phyloP scores from a whole-genome alignment of 2,888 invertebrate species.

The Phortica okadai region DNA sequence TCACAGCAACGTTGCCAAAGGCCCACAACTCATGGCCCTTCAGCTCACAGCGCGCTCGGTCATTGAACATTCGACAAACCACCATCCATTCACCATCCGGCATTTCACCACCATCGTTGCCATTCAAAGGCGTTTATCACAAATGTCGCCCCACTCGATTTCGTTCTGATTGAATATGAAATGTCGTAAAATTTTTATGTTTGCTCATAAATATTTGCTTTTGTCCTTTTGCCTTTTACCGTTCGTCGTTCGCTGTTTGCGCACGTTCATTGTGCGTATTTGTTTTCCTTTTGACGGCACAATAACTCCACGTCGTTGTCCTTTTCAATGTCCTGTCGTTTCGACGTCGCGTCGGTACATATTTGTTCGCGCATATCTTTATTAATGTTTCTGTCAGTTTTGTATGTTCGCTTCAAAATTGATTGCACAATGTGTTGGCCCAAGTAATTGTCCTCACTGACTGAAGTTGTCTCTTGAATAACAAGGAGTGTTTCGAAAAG shows the following conservation, averaged over 20 bases:
- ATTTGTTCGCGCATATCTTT: conserved; percentile 25
- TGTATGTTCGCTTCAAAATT: conserved; percentile 1
- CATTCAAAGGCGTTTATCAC: not conserved
- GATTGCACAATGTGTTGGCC: conserved; percentile 26
- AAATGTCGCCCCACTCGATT: conserved; percentile 13
- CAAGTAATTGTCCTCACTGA: conserved; percentile 13
- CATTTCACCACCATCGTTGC: conserved; percentile 49
- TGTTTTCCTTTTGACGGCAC: conserved; percentile 28
- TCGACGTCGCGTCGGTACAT: not conserved
- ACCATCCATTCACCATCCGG: not conserved
- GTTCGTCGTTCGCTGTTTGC: not conserved
- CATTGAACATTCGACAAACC: not conserved
- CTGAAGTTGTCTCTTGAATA: not conserved
- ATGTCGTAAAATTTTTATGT: conserved; percentile 69
- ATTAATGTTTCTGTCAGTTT: conserved; percentile 27
- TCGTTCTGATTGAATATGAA: conserved; percentile 60
- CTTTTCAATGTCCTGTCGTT: not conserved
- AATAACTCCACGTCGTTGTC: conserved; percentile 16
- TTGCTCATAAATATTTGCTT: conserved; percentile 62
- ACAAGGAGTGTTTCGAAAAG: not conserved
- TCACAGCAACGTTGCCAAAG: not conserved
- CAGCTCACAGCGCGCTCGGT: not conserved
- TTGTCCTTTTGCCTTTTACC: conserved; percentile 41
- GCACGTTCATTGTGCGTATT: conserved; percentile 21
- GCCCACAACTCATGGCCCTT: not conserved